phyloP scores from a whole-genome alignment of 2,888 invertebrate genomes.

The Thumatha senex region DNA sequence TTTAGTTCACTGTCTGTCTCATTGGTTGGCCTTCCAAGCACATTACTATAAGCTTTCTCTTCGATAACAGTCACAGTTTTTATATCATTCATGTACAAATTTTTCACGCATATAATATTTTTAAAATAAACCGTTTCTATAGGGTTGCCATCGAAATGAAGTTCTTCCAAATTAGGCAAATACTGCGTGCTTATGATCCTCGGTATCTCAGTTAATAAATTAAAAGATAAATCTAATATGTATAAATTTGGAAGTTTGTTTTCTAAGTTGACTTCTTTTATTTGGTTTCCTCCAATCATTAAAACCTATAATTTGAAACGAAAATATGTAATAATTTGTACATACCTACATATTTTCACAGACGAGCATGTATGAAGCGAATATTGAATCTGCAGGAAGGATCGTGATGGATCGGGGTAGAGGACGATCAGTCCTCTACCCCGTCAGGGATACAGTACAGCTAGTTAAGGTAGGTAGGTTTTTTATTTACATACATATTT shows the following conservation, averaged over 20 bases:
- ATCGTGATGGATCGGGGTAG: too few species aligned
- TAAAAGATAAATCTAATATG: slow-evolving; percentile 79
- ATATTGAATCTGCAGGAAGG: too few species aligned
- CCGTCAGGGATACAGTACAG: too few species aligned
- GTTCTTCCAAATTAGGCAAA: slow-evolving; percentile 74
- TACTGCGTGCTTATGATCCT: slow-evolving; percentile 63
- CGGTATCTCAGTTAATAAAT: slow-evolving; percentile 72
- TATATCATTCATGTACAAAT: slow-evolving; percentile 71
- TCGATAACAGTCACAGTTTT: slow-evolving; percentile 57
- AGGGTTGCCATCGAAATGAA: slow-evolving; percentile 81
- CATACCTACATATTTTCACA: too few species aligned
- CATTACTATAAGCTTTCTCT: slow-evolving; percentile 76
- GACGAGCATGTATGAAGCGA: too few species aligned
- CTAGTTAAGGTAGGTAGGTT: too few species aligned
- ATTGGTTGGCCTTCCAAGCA: slow-evolving; percentile 58
- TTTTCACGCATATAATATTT: slow-evolving; percentile 69
- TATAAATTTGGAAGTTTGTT: slow-evolving; percentile 69
- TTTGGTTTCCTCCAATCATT: slow-evolving; percentile 72
- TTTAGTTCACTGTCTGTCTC: slow-evolving; percentile 44
- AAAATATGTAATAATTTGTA: background rate
- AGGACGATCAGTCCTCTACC: too few species aligned
- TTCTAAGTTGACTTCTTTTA: slow-evolving; percentile 70
- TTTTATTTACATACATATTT: too few species aligned
- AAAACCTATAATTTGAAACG: slow-evolving; percentile 61
- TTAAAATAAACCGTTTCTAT: slow-evolving; percentile 73